Percentiles rank a stretch among this genome's conserved stretches.
Evolutionary conservation across 2,888 invertebrate species (phyloP).

Genomic region (Herminia tarsipennalis): DNA sequence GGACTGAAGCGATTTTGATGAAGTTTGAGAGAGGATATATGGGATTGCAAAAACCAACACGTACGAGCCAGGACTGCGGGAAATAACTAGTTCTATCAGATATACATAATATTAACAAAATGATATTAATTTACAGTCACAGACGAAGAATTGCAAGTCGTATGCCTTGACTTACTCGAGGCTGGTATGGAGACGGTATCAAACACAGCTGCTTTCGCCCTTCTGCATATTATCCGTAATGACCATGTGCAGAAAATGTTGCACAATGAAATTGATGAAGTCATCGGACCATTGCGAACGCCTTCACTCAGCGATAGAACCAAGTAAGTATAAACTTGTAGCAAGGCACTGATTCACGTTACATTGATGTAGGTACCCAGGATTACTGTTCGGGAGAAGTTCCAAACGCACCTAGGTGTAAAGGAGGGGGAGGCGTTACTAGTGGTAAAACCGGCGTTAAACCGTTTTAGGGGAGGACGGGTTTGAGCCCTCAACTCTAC

Average conservation of each 20-base stretch:
- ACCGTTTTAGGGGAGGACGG: too few relatives aligned
- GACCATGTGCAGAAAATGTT: constrained; percentile 84
- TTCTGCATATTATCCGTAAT: constrained; percentile 85
- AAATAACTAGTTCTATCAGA: too few relatives aligned
- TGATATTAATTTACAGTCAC: constrained; percentile 50
- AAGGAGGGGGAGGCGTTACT: too few relatives aligned
- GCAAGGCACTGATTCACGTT: too few relatives aligned
- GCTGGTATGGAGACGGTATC: constrained; percentile 90
- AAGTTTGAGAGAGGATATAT: too few relatives aligned
- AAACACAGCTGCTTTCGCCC: constrained; percentile 86
- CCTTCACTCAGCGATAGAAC: constrained; percentile 85
- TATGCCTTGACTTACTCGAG: constrained; percentile 89
- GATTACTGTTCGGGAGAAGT: too few relatives aligned
- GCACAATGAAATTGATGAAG: constrained; percentile 86
- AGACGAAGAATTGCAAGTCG: constrained; percentile 72
- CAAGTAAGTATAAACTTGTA: constrained; percentile 76
- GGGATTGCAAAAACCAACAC: too few relatives aligned
- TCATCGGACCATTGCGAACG: constrained; percentile 82
- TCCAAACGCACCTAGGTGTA: too few relatives aligned
- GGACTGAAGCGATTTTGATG: too few relatives aligned
- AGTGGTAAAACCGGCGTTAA: too few relatives aligned
- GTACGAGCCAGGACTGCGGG: too few relatives aligned
- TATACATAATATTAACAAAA: not conserved
- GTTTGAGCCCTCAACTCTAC: too few relatives aligned
- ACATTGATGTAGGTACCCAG: not conserved